Percentiles rank a stretch among this genome's conserved stretches.
Evolutionary conservation across 2,888 invertebrate species (phyloP).

Genomic region (Petrolisthes manimaculis): DNA sequence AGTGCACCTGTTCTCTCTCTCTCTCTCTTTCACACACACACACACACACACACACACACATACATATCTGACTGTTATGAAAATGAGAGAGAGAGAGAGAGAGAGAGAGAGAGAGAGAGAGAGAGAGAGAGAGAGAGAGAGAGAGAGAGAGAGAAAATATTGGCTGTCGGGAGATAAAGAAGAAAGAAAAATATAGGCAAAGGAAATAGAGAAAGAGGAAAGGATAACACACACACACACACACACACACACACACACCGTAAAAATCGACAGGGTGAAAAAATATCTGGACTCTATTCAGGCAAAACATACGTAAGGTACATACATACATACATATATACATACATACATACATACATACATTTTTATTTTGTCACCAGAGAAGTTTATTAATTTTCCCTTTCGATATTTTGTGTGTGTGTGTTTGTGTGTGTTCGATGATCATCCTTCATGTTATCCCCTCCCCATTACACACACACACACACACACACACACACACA

Average conservation of each 20-base stretch:
- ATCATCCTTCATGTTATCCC: neutral
- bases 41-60: neutral
- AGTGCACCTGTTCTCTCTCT: neutral
- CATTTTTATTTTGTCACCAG: too few relatives aligned
- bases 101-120: slow-evolving; percentile 22
- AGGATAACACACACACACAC: neutral
- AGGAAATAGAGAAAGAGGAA: neutral
- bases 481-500: neutral
- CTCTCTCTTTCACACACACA: slow-evolving; percentile 2
- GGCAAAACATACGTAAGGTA: too few relatives aligned
- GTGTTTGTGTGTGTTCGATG: neutral
- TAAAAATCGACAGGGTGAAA: neutral
- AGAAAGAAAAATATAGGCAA: neutral
- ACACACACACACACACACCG: neutral
- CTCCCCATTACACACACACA: too few relatives aligned
- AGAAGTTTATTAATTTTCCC: too few relatives aligned
- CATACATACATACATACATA: slow-evolving; percentile 13
- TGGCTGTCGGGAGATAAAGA: neutral
- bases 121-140: slow-evolving; percentile 24
- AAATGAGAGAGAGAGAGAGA: slow-evolving; percentile 23
- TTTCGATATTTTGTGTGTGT: too few relatives aligned
- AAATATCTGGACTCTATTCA: too few relatives aligned
- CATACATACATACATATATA: slow-evolving; percentile 10
- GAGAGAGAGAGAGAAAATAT: neutral
- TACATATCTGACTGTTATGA: neutral